Percentiles rank a stretch among this genome's conserved stretches.
These are phyloP conservation scores for Dynastes tityus DNA, from an alignment of 2,888 invertebrate species.

Conservation along the genomic window DNA sequence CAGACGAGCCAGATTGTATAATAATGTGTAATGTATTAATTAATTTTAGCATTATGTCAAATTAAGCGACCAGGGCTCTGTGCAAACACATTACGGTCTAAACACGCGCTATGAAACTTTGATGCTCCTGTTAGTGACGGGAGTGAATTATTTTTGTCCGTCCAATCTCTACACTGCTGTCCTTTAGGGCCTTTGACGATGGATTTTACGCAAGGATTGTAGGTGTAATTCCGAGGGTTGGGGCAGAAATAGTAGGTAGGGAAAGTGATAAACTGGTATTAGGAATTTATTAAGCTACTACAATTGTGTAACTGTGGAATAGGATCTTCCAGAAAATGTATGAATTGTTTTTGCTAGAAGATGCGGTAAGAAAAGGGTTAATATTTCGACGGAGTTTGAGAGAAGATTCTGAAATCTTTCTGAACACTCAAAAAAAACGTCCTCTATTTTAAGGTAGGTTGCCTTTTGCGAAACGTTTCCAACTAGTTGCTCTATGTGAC, in stretches of 20 bases:
- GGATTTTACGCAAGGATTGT: not conserved
- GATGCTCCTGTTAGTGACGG: slow-evolving; percentile 15
- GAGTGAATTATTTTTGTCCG: slow-evolving; percentile 20
- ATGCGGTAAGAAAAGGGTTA: no score
- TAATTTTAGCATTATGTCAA: slow-evolving; percentile 44
- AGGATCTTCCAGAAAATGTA: no score
- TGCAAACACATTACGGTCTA: slow-evolving; percentile 35
- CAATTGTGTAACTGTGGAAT: no score
- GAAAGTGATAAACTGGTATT: not conserved
- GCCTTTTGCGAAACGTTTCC: no score
- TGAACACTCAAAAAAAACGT: no score
- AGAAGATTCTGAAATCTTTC: no score
- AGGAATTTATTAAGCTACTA: no score
- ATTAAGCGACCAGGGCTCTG: slow-evolving; percentile 40
- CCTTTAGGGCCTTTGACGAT: slow-evolving; percentile 7
- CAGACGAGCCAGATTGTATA: slow-evolving; percentile 41
- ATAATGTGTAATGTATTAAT: slow-evolving; percentile 44
- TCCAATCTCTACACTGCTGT: not conserved
- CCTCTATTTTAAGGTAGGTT: no score
- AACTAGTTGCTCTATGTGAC: no score
- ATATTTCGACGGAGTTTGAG: no score
- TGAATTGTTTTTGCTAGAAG: no score
- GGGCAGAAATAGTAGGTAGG: not conserved
- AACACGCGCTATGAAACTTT: slow-evolving; percentile 39
- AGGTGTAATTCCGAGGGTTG: not conserved